Evolutionary conservation across 2,113 vertebrate genomes (phyloP).

Genomic region (Arenaria interpres): DNA sequence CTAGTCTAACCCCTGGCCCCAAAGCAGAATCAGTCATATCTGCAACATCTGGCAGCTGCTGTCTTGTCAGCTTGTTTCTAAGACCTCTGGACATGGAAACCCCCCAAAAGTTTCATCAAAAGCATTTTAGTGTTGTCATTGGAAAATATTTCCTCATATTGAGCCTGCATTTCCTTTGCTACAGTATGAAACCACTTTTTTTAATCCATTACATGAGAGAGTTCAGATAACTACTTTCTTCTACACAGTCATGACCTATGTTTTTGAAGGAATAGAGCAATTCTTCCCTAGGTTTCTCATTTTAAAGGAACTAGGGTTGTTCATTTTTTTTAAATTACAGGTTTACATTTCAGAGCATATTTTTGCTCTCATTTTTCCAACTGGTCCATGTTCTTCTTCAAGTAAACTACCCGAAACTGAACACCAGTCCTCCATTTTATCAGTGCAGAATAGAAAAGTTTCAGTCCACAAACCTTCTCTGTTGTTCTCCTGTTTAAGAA

Average conservation of each 20-base stretch:
- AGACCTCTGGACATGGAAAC: neutral
- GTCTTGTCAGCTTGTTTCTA: neutral
- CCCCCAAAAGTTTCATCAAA: neutral
- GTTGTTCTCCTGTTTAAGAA: neutral
- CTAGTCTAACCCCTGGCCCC: neutral
- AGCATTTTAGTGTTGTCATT: neutral
- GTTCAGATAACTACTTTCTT: neutral
- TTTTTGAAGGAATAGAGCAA: neutral
- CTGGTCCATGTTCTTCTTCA: neutral
- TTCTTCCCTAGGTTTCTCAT: neutral
- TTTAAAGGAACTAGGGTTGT: neutral
- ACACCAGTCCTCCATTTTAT: neutral
- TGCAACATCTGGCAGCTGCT: neutral
- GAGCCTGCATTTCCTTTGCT: neutral
- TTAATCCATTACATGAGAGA: neutral
- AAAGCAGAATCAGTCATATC: neutral
- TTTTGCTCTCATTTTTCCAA: neutral
- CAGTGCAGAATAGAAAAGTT: neutral
- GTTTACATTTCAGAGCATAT: neutral
- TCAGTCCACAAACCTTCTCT: neutral
- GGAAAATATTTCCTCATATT: neutral
- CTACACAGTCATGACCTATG: neutral
- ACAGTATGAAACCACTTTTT: neutral
- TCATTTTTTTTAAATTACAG: neutral
- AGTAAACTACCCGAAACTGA: neutral